Evolutionary conservation across 2,797 vertebrate species (phyloP).

Genomic region (Tinamus major): DNA sequence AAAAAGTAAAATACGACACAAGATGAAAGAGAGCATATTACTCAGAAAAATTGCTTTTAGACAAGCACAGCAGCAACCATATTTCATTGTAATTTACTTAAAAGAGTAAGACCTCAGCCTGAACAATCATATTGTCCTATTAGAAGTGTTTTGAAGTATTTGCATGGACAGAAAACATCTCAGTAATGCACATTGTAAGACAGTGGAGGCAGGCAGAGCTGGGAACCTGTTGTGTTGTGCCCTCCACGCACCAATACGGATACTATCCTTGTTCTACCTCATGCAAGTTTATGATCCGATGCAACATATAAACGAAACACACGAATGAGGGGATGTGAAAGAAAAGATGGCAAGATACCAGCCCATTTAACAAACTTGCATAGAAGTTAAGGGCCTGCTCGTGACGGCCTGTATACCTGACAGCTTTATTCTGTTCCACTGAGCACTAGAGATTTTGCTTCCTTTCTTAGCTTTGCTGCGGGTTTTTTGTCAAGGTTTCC

Average conservation of each 20-base stretch:
- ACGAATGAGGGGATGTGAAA: neutral
- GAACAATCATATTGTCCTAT: neutral
- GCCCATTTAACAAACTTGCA: neutral
- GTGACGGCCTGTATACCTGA: neutral
- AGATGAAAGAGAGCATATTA: neutral
- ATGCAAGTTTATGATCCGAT: neutral
- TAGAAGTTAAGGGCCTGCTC: neutral
- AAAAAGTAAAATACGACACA: neutral
- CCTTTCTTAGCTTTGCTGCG: neutral
- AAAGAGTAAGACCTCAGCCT: neutral
- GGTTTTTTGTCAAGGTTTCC: neutral
- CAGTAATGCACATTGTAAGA: neutral
- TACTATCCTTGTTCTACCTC: neutral
- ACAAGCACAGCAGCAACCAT: neutral
- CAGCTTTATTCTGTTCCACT: neutral
- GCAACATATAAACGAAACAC: neutral
- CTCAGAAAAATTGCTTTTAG: neutral
- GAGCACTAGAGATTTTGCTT: neutral
- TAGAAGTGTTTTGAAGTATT: neutral
- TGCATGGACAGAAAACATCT: neutral
- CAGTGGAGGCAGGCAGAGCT: neutral
- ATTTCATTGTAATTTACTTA: constrained; percentile 7
- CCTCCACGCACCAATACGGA: neutral
- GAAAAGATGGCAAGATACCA: neutral
- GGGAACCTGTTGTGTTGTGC: neutral